Evolutionary conservation across 1,140 invertebrate species (phyloP), one percentile per base, ranked within the genome.

Genomic region (Colletes gigas): DNA sequence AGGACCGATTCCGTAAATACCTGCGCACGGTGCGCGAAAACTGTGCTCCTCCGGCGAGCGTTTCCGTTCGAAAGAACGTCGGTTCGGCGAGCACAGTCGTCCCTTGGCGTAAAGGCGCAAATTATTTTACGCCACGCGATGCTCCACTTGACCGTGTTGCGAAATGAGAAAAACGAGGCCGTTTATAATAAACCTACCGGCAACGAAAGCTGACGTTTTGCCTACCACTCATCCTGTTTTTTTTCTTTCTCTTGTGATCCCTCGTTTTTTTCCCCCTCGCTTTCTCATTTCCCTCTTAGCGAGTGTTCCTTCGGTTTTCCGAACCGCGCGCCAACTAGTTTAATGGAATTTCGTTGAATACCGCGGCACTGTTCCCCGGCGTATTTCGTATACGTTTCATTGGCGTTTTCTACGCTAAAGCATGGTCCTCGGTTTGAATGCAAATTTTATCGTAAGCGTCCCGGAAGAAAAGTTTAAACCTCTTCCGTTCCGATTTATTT

Each of bases 81-180:
- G 30, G 21, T 10, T 70, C 60, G 68, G 59, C 44, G 12, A 15
- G 50, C 59, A 30, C 30, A 6, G 68, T 12, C 21, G 12, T 54
- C 76, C 76, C 52, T 80, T 60, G 63, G 70, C 83, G 71, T 65
- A 83, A 84, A 81, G 59, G 77, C 55, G 76, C 66, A 70, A 86
- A 88, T 83, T 87, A 83, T 88, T 83, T 89, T 75, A 65, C 77
- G 74, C 82, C 76, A 83, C 85, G 84, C 81, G 85, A 87, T 77
- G 83, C 77, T 63, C 74, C 55, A 78, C 81, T 83, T 87, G 76
- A 88, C 80, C 79, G 76, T 86, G 83, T 85, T 87, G 88, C 80
- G 87, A 84, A 87, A 85, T 77, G 80, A 84, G 54, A 82, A 86
- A 90, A 90, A 89, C 84, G 88, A 83, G 83, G 77, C 80, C 88